phyloP scores from a whole-genome alignment of 2,888 invertebrate genomes.

The Leucophenga maculata region DNA sequence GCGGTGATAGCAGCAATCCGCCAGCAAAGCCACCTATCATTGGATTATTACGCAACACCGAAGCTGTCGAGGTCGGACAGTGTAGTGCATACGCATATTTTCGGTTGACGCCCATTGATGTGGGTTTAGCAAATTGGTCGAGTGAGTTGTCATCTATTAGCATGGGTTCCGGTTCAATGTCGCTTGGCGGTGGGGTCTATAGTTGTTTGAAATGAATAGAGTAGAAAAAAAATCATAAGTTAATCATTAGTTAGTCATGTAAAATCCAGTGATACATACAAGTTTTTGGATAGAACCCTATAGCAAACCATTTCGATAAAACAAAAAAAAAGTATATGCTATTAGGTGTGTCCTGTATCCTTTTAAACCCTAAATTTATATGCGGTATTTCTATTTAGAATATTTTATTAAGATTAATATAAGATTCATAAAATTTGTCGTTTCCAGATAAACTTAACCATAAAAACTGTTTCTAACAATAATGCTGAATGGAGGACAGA shows the following conservation, averaged over 20 bases:
- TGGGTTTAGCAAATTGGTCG: slow-evolving; percentile 34
- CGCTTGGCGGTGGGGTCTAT: slow-evolving; percentile 25
- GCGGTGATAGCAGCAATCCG: slow-evolving; percentile 61
- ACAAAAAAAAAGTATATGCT: too few relatives aligned
- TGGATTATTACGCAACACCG: slow-evolving; percentile 67
- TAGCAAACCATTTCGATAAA: too few relatives aligned
- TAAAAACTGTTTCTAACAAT: too few relatives aligned
- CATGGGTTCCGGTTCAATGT: slow-evolving; percentile 43
- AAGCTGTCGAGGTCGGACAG: slow-evolving; percentile 51
- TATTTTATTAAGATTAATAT: too few relatives aligned
- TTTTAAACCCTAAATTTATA: too few relatives aligned
- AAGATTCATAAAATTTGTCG: too few relatives aligned
- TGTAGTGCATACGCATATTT: slow-evolving; percentile 48
- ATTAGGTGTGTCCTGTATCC: too few relatives aligned
- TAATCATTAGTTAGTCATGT: slow-evolving; percentile 28
- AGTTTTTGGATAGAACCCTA: too few relatives aligned
- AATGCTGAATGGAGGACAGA: too few relatives aligned
- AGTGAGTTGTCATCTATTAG: slow-evolving; percentile 52
- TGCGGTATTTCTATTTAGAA: too few relatives aligned
- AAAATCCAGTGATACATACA: too few relatives aligned
- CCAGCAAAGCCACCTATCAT: slow-evolving; percentile 66
- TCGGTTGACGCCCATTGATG: slow-evolving; percentile 23
- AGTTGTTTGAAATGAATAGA: slow-evolving; percentile 14
- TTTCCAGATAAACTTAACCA: too few relatives aligned
- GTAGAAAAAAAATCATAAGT: slow-evolving; percentile 23